Base-by-base conservation (phyloP, 2,113 vertebrate genomes). In the Neoarius graeffei region DNA sequence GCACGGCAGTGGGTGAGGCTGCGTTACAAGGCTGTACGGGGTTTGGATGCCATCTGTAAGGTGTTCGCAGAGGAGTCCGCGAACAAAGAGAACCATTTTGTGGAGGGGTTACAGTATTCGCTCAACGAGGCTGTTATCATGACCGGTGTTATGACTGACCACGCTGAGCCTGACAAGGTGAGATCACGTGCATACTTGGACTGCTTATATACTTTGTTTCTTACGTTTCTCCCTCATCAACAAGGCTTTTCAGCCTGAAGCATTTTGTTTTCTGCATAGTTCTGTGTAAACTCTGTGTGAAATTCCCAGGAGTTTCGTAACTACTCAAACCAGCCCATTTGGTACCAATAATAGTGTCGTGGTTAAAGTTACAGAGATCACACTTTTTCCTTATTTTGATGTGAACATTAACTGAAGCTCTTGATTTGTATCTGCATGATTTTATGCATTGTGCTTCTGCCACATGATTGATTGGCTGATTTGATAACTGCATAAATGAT, bases 91-190 rank as follows among this genome's bases (percentile, higher is more conserved):
- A 99, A 98, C 89, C 94, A 95, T 81, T 99, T 99, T 86, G 97
- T 99, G 59, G 98, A 99, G 93, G 98, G 97, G 4, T 93, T 99
- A 86, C 92, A 98, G 79, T 99, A 97, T 93, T 95, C 95, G 5
- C 92, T 96, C 85, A 96, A 99, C 11, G 95, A 96, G 69, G 98
- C 98, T 0, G 98, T 99, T 89, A 96, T 99, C 90, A 99, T 99
- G 98, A 99, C 97, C 0, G 98, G 98, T 57, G 95, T 96, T 92
- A 94, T 99, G 96, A 98, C 96, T 0, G 96, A 99, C 23, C 92
- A 97, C 54, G 93, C 94, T 6, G 97, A 98, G 89, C 95, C 95
- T 27, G 93, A 95, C 88, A 98, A 97, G 97, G 98, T 99, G 93
- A 85, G 76, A 11, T 50, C 30, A 60, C 3, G 25, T 84, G 6